Conservation (phyloP, 2,113 vertebrate species). For the Cynocephalus volans region DNA sequence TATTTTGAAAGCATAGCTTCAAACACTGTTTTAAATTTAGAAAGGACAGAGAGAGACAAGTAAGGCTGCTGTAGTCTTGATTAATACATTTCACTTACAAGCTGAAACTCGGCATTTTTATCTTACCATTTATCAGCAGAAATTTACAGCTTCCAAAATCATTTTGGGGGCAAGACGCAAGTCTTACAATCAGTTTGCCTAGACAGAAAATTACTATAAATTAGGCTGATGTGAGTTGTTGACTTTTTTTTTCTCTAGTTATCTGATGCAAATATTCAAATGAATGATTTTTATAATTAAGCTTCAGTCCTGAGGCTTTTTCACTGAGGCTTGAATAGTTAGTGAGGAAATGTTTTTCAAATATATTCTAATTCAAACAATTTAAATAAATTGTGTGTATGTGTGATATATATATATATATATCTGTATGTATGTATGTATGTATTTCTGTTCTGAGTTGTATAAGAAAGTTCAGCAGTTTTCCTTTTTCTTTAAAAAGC, state of each 20-base stretch:
- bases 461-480: conserved; percentile 12
- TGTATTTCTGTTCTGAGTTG: neutral
- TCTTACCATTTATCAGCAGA: neutral
- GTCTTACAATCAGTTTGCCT: neutral
- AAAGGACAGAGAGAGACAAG: neutral
- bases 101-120: neutral
- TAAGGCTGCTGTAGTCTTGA: neutral
- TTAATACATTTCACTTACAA: neutral
- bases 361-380: conserved; percentile 48
- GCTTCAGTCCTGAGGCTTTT: conserved; percentile 59
- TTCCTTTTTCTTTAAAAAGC: neutral
- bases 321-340: neutral
- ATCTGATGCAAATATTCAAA: conserved; percentile 69
- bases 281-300: conserved; percentile 56
- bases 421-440: neutral
- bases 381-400: neutral
- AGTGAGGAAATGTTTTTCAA: conserved; percentile 45
- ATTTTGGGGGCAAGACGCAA: neutral
- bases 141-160: conserved; percentile 37
- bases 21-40: neutral
- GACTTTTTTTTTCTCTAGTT: conserved; percentile 48
- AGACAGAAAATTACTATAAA: neutral
- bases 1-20: neutral
- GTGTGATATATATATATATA: too few relatives aligned
- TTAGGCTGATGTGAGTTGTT: neutral